Evolutionary conservation across 2,113 vertebrate genomes (phyloP), one percentile per base, ranked within the genome.

Genomic region (Salvelinus namaycush): DNA sequence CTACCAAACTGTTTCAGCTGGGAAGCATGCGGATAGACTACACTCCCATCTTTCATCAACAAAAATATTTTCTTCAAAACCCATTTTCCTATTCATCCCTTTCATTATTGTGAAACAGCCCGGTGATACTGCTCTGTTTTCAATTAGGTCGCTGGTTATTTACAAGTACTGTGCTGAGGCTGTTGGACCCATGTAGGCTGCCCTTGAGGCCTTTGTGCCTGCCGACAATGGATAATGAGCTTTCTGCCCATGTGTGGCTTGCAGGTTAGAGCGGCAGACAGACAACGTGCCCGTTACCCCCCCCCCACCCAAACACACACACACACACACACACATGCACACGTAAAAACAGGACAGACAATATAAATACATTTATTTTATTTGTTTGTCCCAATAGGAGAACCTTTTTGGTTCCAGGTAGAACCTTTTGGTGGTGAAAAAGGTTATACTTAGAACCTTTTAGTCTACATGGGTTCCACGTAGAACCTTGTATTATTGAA

Each of bases 181-280:
- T 87, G 89, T 81, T 89, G 84, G 90, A 89, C 76, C 67, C 86
- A 89, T 79, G 80, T 82, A 69, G 89, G 87, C 81, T 89, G 91
- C 91, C 92, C 93, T 93, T 90, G 84, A 86, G 83, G 79, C 91
- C 88, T 95, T 97, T 96, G 94, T 97, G 76, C 88, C 91, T 81
- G 84, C 87, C 88, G 90, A 97, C 95, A 97, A 97, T 96, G 94
- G 95, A 96, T 95, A 97, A 97, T 96, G 92, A 97, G 92, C 95
- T 90, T 90, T 94, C 94, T 94, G 92, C 90, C 91, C 90, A 95
- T 84, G 92, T 93, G 90, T 94, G 90, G 91, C 91, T 86, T 87
- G 93, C 93, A 93, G 91, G 93, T 92, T 91, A 93, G 91, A 79
- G 93, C 91, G 93, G 93, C 92, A 93, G 91, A 79, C 64, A 80